These are phyloP conservation scores for Neuroterus valhalla DNA, from an alignment of 1,140 invertebrate species.

Conservation along the genomic window DNA sequence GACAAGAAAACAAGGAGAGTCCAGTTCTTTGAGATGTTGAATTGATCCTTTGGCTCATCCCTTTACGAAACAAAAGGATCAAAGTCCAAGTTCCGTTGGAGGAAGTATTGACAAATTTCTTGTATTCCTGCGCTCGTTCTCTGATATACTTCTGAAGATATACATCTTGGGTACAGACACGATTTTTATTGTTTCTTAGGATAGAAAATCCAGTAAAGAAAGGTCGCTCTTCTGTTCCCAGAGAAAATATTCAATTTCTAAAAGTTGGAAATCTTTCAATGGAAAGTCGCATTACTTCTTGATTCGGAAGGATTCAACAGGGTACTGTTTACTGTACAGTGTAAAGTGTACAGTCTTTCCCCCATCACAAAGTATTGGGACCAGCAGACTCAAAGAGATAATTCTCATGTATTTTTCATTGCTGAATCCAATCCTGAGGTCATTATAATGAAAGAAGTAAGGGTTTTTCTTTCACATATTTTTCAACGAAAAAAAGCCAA, in stretches of 20 bases:
- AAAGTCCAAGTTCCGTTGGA: conserved; percentile 54
- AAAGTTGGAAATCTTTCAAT: too few species aligned
- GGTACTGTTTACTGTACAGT: too few species aligned
- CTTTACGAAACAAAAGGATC: conserved; percentile 61
- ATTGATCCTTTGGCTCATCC: conserved; percentile 61
- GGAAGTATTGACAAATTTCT: conserved; percentile 33
- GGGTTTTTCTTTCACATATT: too few species aligned
- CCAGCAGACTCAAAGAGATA: too few species aligned
- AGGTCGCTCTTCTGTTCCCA: not conserved
- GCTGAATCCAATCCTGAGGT: too few species aligned
- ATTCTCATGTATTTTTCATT: too few species aligned
- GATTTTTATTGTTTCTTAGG: conserved; percentile 6
- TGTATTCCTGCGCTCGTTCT: not conserved
- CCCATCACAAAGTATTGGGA: too few species aligned
- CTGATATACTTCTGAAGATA: conserved; percentile 23
- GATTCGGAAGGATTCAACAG: too few species aligned
- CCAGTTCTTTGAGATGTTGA: conserved; percentile 61
- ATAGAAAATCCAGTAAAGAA: not conserved
- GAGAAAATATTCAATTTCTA: not conserved
- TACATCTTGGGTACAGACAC: conserved; percentile 13
- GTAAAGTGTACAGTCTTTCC: too few species aligned
- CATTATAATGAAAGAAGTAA: too few species aligned
- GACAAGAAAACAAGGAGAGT: conserved; percentile 42
- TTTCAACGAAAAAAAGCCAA: too few species aligned
- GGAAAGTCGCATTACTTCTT: too few species aligned